A percentile compares a stretch with the other conserved stretches of the same genome.
These are phyloP conservation scores for Tiliacea citrago DNA, from an alignment of 2,888 invertebrate species.

Conservation along the genomic window DNA sequence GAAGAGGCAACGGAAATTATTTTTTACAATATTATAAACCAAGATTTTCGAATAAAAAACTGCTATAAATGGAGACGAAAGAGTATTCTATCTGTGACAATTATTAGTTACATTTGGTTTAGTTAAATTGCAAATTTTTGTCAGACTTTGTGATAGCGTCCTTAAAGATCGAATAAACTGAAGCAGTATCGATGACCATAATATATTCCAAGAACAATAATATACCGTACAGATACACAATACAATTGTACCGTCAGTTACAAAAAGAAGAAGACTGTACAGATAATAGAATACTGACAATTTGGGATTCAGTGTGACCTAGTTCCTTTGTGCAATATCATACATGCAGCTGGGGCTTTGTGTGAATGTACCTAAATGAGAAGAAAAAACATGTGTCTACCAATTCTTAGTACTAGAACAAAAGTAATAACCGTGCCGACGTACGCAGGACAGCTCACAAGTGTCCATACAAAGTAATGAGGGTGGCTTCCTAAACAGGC, in stretches of 20 bases:
- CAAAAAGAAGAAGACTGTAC: not conserved
- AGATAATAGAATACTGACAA: not conserved
- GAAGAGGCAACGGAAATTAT: no score
- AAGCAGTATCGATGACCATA: not conserved
- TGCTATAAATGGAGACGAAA: no score
- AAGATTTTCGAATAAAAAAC: no score
- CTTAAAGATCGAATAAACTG: not conserved
- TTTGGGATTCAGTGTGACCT: not conserved
- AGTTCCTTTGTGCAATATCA: slow-evolving; percentile 7
- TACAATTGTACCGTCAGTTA: not conserved
- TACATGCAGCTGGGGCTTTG: not conserved
- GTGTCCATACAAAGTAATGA: slow-evolving; percentile 43
- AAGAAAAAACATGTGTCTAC: not conserved
- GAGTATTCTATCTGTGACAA: no score
- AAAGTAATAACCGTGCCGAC: slow-evolving; percentile 4
- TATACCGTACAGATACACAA: not conserved
- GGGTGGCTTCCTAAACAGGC: slow-evolving; percentile 38
- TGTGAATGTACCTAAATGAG: not conserved
- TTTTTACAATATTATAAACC: no score
- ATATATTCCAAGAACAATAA: not conserved
- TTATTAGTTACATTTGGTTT: no score
- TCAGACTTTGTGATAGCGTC: no score
- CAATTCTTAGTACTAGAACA: not conserved
- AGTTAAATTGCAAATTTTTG: no score
- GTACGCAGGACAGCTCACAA: slow-evolving; percentile 6